These are phyloP conservation scores for Pica pica DNA, from an alignment of 2,113 vertebrate genomes.

Conservation along the genomic window DNA sequence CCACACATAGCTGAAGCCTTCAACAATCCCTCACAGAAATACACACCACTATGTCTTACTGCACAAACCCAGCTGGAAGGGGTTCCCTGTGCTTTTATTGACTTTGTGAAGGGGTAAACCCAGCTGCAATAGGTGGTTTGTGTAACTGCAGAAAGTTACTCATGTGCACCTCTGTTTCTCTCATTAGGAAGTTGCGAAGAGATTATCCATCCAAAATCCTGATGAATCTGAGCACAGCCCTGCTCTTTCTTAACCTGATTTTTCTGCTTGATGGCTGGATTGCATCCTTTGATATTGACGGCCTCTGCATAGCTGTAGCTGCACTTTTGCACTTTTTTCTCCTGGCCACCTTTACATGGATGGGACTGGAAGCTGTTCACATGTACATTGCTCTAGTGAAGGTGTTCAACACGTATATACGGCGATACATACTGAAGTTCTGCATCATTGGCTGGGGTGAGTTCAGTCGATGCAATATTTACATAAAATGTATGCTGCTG, in stretches of 20 bases:
- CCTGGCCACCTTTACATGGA: constrained; percentile 95
- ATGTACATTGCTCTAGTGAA: constrained; percentile 99
- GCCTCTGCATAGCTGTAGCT: constrained; percentile 83
- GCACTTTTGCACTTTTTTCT: constrained; percentile 92
- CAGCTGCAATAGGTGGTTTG: neutral
- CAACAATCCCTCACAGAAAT: neutral
- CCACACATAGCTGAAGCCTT: neutral
- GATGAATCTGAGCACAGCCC: constrained; percentile 93
- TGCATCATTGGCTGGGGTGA: constrained; percentile 96
- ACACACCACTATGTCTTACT: too few relatives aligned
- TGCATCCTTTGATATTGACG: constrained; percentile 74
- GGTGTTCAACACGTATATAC: constrained; percentile 97
- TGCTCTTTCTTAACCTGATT: constrained; percentile 88
- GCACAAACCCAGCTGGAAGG: neutral
- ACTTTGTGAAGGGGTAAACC: neutral
- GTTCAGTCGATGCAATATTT: neutral
- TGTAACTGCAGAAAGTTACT: neutral
- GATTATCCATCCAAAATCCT: constrained; percentile 98
- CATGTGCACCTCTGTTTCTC: neutral
- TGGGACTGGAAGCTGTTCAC: constrained; percentile 95
- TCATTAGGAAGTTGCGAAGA: constrained; percentile 85
- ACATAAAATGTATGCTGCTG: neutral
- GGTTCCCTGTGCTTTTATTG: neutral
- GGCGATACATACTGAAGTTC: constrained; percentile 94
- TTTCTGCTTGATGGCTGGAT: constrained; percentile 94